Conservation (phyloP, 2,113 vertebrate species). For the Erythrocercus mccallii region DNA sequence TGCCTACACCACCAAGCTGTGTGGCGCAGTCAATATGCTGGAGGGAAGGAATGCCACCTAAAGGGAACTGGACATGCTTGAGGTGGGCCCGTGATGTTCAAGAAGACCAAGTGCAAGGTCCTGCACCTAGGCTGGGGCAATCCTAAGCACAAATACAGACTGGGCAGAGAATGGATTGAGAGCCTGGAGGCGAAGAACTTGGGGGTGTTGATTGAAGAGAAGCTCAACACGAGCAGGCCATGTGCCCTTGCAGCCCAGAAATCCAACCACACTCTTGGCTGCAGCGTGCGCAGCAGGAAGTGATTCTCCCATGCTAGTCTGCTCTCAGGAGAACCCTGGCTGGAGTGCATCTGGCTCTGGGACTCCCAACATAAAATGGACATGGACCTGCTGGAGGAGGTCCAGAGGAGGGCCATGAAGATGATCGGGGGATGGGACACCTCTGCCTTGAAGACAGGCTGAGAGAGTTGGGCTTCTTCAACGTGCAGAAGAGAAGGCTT, state of each 20-base stretch:
- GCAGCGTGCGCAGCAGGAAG: not conserved
- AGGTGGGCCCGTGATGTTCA: accelerated
- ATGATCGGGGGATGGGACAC: not conserved
- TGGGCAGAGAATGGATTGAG: not conserved
- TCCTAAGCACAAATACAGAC: not conserved
- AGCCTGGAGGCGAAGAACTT: not conserved
- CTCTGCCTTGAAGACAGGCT: not conserved
- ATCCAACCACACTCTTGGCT: not conserved
- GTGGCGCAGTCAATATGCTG: accelerated
- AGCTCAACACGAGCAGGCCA: not conserved
- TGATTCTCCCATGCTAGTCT: not conserved
- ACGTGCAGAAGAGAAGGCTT: not conserved
- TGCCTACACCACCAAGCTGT: accelerated
- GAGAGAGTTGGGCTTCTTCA: not conserved
- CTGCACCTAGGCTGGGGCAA: not conserved
- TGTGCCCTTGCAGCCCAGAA: not conserved
- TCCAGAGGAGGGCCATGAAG: not conserved
- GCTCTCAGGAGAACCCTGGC: not conserved
- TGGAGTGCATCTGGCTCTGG: not conserved
- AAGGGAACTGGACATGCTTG: not conserved
- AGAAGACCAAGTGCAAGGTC: not conserved
- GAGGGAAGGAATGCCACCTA: not conserved
- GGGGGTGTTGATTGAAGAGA: not conserved
- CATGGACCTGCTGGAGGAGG: not conserved
- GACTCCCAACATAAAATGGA: not conserved